Percentiles rank a stretch among this genome's conserved stretches.
phyloP scores from a whole-genome alignment of 2,113 vertebrate species.

The Rhombomys opimus region DNA sequence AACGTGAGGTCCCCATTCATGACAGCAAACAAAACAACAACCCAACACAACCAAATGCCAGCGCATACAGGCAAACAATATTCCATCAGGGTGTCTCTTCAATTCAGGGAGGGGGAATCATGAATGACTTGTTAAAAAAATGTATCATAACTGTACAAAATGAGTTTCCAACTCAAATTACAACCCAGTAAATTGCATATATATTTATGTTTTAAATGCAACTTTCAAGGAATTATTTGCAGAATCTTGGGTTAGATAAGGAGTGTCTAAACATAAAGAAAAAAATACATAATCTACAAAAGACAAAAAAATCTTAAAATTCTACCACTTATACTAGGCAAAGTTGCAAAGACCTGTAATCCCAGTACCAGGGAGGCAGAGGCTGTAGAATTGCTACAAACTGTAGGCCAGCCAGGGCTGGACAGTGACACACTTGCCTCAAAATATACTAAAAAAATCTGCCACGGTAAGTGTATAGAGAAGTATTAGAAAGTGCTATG shows the following conservation, averaged over 20 bases:
- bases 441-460: background rate
- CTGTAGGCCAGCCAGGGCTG: background rate
- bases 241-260: background rate
- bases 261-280: background rate
- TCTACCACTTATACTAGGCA: background rate
- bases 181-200: background rate
- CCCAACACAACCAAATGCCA: background rate
- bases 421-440: background rate
- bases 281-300: slow-evolving; percentile 8
- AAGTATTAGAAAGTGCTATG: slow-evolving; percentile 1
- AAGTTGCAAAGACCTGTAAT: background rate
- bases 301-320: background rate
- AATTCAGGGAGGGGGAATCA: background rate
- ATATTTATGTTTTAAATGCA: slow-evolving; percentile 36
- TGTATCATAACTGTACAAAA: background rate
- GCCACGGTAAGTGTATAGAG: background rate
- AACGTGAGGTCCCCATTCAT: background rate
- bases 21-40: background rate
- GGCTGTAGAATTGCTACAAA: background rate
- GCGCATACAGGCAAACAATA: background rate
- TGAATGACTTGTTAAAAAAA: background rate
- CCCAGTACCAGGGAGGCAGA: background rate
- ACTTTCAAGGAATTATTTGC: slow-evolving; percentile 12
- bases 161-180: background rate
- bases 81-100: background rate